phyloP scores from a whole-genome alignment of 2,113 vertebrate genomes.

The Polypterus senegalus region DNA sequence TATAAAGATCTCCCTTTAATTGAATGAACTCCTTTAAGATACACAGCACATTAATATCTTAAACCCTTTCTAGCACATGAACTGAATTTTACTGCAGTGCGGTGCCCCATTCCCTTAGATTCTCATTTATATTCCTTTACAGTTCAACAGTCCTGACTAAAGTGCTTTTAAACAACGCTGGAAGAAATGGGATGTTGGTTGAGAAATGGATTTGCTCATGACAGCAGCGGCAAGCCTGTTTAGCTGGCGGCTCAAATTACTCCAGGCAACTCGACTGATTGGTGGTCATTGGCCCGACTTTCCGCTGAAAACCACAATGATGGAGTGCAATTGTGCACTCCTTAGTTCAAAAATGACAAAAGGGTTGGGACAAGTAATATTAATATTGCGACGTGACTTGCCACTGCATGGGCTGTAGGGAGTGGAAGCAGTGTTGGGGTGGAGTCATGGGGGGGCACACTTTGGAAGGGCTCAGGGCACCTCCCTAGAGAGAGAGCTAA shows the following conservation, averaged over 20 bases:
- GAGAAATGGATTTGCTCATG: slow-evolving; percentile 25
- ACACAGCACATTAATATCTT: slow-evolving; percentile 11
- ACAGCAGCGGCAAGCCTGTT: slow-evolving; percentile 26
- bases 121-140: slow-evolving; percentile 38
- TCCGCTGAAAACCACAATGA: too few species aligned
- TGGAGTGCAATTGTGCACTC: too few species aligned
- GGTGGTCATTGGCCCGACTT: too few species aligned
- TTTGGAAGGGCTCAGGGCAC: too few species aligned
- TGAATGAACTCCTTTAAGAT: slow-evolving; percentile 9
- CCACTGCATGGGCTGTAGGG: too few species aligned
- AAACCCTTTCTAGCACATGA: slow-evolving; percentile 5
- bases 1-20: slow-evolving; percentile 11
- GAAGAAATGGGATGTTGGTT: slow-evolving; percentile 28
- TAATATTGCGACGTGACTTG: too few species aligned
- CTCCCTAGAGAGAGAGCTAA: too few species aligned
- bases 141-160: slow-evolving; percentile 33
- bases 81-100: slow-evolving; percentile 2
- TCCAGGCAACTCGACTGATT: neutral
- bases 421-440: too few species aligned
- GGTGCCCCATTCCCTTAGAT: neutral
- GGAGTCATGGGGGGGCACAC: too few species aligned
- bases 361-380: too few species aligned
- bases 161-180: slow-evolving; percentile 24
- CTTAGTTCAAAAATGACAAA: too few species aligned
- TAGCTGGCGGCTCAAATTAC: slow-evolving; percentile 15